Conservation (phyloP, 2,888 invertebrate species). For the Sarcophaga variegata region DNA sequence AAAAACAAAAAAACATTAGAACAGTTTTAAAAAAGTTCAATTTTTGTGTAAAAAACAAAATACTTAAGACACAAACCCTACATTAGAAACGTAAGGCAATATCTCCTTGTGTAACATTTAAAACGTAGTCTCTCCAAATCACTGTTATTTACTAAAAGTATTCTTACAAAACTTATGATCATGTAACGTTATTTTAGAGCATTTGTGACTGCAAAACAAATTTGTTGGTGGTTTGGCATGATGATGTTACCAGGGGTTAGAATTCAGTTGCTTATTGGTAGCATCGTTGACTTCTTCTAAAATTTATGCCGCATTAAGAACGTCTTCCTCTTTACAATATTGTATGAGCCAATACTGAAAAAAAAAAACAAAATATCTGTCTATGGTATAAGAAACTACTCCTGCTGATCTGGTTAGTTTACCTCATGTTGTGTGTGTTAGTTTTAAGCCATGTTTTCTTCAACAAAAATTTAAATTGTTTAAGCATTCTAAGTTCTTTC, state of each 20-base stretch:
- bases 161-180: conserved; percentile 61
- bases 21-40: too few relatives aligned
- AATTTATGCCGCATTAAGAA: conserved; percentile 43
- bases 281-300: conserved; percentile 51
- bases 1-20: too few relatives aligned
- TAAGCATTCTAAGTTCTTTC: conserved; percentile 39
- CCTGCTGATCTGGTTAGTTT: conserved; percentile 60
- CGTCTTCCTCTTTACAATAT: conserved; percentile 18
- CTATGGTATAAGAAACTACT: conserved; percentile 29
- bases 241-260: conserved; percentile 61
- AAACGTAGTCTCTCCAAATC: background rate
- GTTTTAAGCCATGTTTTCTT: conserved; percentile 48
- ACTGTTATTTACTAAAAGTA: conserved; percentile 25
- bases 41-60: background rate
- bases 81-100: background rate
- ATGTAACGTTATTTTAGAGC: conserved; percentile 63
- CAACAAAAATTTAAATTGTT: conserved; percentile 28
- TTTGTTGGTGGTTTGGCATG: conserved; percentile 56
- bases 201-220: conserved; percentile 58
- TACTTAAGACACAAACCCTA: background rate
- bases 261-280: conserved; percentile 61
- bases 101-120: background rate
- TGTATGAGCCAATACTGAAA: background rate
- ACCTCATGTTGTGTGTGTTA: conserved; percentile 46
- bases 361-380: background rate